Conservation (phyloP, 1,140 invertebrate genomes). For the Diuraphis noxia region DNA sequence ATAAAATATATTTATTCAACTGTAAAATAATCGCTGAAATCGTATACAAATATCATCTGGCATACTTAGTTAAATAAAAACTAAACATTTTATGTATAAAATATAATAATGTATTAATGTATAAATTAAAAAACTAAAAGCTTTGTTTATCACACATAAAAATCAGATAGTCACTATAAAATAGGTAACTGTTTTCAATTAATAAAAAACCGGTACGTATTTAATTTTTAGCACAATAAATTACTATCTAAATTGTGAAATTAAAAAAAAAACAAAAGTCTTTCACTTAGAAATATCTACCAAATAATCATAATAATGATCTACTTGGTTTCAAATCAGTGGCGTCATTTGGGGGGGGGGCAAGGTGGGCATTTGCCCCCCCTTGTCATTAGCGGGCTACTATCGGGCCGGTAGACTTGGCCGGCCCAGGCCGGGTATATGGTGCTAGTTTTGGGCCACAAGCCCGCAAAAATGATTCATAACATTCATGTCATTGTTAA, state of each 20-base stretch:
- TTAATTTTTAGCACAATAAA: not conserved
- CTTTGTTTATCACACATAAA: not conserved
- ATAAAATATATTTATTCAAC: not conserved
- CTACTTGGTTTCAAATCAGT: no score
- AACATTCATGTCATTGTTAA: no score
- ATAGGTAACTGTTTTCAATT: not conserved
- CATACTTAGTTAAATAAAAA: not conserved
- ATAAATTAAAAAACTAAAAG: not conserved
- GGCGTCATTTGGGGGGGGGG: no score
- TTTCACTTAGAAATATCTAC: not conserved
- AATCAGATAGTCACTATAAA: not conserved
- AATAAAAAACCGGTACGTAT: not conserved
- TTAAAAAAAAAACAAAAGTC: not conserved
- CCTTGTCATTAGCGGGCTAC: no score
- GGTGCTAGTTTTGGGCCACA: no score
- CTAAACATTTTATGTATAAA: not conserved
- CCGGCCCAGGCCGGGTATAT: no score
- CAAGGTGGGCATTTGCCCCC: no score
- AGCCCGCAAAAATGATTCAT: no score
- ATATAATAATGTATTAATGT: not conserved
- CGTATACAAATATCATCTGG: not conserved
- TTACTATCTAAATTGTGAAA: not conserved
- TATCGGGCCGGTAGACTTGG: no score
- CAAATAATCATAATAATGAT: no score
- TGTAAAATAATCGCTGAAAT: not conserved